These are phyloP conservation scores for Heteromyza rotundicornis DNA, from an alignment of 2,888 invertebrate species.

Conservation along the genomic window DNA sequence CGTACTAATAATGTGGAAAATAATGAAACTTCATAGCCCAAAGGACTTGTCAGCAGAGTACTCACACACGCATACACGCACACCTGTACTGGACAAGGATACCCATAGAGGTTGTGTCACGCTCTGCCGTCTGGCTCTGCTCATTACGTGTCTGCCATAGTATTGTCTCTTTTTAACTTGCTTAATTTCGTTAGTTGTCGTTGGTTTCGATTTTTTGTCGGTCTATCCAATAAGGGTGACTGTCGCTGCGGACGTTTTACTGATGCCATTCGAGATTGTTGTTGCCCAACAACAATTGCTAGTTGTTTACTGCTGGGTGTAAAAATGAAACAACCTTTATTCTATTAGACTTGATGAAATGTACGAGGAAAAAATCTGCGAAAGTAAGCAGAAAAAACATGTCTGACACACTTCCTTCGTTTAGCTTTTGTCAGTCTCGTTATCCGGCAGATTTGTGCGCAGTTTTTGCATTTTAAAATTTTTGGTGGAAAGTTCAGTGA, in stretches of 20 bases:
- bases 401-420: conserved; percentile 28
- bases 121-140: not conserved
- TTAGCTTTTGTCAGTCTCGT: not conserved
- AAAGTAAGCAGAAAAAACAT: conserved; percentile 13
- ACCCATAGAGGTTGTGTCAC: conserved; percentile 7
- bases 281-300: conserved; percentile 4
- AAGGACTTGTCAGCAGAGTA: conserved; percentile 17
- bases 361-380: not conserved
- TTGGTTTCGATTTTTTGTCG: conserved; percentile 31
- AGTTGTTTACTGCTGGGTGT: conserved; percentile 14
- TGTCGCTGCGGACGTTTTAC: conserved; percentile 4
- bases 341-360: conserved; percentile 32
- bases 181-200: conserved; percentile 49
- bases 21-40: conserved; percentile 44
- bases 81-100: conserved; percentile 12
- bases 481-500: not conserved
- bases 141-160: conserved; percentile 20
- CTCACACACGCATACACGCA: conserved; percentile 24
- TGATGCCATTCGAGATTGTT: conserved; percentile 1
- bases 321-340: conserved; percentile 37
- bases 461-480: conserved; percentile 8
- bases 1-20: conserved; percentile 56
- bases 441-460: not conserved
- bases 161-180: conserved; percentile 53
- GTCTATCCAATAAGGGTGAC: conserved; percentile 27